Evolutionary conservation across 2,113 vertebrate genomes (phyloP).

Genomic region (Callithrix jacchus): DNA sequence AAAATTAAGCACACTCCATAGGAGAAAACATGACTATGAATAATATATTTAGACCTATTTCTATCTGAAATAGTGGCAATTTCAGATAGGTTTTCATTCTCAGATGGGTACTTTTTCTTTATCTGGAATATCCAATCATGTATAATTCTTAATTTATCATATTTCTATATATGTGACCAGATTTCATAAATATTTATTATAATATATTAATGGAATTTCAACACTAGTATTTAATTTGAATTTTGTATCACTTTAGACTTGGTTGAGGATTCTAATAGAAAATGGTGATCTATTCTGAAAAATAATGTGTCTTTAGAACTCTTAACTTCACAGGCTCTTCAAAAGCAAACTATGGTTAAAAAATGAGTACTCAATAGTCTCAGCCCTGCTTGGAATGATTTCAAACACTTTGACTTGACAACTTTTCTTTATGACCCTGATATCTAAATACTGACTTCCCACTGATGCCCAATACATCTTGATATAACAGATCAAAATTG

Average conservation of each 20-base stretch:
- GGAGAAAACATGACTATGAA: neutral
- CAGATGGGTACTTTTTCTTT: neutral
- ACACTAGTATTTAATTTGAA: neutral
- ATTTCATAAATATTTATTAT: constrained; percentile 27
- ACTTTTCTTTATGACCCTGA: neutral
- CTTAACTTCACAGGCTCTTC: neutral
- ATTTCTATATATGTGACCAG: neutral
- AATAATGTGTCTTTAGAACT: neutral
- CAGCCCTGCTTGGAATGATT: neutral
- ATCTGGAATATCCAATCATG: neutral
- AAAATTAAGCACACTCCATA: neutral
- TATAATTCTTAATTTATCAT: constrained; percentile 12
- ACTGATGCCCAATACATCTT: neutral
- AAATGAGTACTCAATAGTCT: neutral
- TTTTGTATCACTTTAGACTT: constrained; percentile 1
- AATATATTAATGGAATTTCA: constrained; percentile 20
- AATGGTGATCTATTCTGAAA: neutral
- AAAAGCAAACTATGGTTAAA: neutral
- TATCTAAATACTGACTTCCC: neutral
- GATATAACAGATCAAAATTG: constrained; percentile 29
- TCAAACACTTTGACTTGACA: neutral
- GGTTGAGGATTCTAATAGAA: neutral
- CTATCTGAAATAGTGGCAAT: neutral
- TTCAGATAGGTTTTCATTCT: constrained; percentile 14
- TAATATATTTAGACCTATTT: neutral